Percentiles rank a stretch among this genome's conserved stretches.
Evolutionary conservation across 1,140 invertebrate species (phyloP).

Genomic region (Cyclargus thomasi): DNA sequence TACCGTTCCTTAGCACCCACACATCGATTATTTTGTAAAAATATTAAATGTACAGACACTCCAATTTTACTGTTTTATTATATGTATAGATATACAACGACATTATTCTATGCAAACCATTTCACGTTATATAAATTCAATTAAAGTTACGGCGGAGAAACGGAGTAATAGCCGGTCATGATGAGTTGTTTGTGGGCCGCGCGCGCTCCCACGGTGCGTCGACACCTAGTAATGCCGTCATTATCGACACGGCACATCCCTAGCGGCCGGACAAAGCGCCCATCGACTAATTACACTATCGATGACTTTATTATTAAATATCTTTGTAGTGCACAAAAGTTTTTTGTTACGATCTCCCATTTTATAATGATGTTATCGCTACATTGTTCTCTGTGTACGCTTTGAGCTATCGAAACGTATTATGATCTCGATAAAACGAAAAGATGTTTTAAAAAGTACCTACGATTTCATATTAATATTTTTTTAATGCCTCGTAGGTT

Average conservation of each 20-base stretch:
- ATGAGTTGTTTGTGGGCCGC: background rate
- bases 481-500: too few relatives aligned
- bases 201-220: slow-evolving; percentile 1
- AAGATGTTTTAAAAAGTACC: too few relatives aligned
- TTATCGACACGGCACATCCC: slow-evolving; percentile 2
- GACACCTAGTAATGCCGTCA: background rate
- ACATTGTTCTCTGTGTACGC: background rate
- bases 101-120: background rate
- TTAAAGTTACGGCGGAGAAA: background rate
- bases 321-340: background rate
- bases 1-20: too few relatives aligned
- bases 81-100: too few relatives aligned
- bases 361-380: background rate
- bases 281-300: slow-evolving; percentile 1
- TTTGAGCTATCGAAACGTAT: too few relatives aligned
- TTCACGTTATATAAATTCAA: slow-evolving; percentile 7
- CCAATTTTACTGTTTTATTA: too few relatives aligned
- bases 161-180: background rate
- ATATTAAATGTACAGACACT: too few relatives aligned
- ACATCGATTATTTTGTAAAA: too few relatives aligned
- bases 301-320: slow-evolving; percentile 1
- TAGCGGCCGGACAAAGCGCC: background rate
- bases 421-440: background rate
- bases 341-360: background rate
- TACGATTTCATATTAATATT: too few relatives aligned